A percentile compares a stretch with the other conserved stretches of the same genome.
phyloP scores from a whole-genome alignment of 2,888 invertebrate genomes.

The Halictus ligatus region DNA sequence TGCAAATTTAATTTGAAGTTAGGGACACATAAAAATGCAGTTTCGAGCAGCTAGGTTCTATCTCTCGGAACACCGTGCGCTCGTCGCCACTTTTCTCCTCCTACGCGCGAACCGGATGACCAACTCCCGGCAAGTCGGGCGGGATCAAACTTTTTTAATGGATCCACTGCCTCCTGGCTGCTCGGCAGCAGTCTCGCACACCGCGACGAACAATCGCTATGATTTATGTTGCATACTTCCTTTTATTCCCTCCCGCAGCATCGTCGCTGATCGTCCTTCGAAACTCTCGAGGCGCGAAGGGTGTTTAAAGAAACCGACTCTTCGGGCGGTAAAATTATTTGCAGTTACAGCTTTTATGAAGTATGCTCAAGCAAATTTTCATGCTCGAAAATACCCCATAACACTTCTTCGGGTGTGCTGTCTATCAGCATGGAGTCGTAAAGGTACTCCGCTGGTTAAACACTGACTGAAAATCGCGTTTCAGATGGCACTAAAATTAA shows the following conservation, averaged over 20 bases:
- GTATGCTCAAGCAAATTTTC: background rate
- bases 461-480: background rate
- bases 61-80: background rate
- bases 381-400: background rate
- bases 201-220: background rate
- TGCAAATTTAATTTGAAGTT: background rate
- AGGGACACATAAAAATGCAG: background rate
- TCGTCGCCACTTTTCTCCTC: slow-evolving; percentile 1
- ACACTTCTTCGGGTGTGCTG: background rate
- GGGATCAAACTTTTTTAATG: slow-evolving; percentile 56
- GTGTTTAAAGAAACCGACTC: background rate
- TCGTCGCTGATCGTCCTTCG: background rate
- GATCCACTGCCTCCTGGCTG: background rate
- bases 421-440: background rate
- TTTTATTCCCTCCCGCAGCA: background rate
- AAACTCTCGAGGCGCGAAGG: background rate
- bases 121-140: slow-evolving; percentile 25
- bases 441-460: background rate
- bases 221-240: background rate
- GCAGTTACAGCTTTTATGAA: background rate
- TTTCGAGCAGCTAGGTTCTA: background rate
- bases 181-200: background rate
- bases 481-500: background rate
- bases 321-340: background rate
- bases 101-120: slow-evolving; percentile 27